Evolutionary conservation across 2,888 invertebrate species (phyloP).

Genomic region (Horisme vitalbata): DNA sequence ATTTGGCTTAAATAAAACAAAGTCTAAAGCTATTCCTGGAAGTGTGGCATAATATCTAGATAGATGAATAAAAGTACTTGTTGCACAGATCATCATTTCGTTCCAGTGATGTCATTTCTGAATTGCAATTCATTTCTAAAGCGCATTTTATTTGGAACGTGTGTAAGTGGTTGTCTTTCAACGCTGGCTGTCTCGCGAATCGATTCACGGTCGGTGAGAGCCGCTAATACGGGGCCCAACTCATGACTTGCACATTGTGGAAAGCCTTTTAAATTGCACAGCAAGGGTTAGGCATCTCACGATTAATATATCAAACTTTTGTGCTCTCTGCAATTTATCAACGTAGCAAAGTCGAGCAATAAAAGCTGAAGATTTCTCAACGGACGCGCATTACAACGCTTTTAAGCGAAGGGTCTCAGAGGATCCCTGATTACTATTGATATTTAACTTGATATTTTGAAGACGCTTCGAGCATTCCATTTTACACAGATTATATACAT

Average conservation of each 20-base stretch:
- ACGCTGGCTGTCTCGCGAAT: constrained; percentile 51
- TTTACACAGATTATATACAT: constrained; percentile 10
- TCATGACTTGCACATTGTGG: constrained; percentile 44
- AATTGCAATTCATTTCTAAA: constrained; percentile 20
- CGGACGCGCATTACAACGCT: constrained; percentile 7
- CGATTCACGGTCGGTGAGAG: constrained; percentile 48
- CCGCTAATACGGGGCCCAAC: constrained; percentile 44
- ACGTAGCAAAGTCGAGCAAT: constrained; percentile 7
- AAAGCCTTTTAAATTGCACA: constrained; percentile 33
- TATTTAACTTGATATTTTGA: constrained; percentile 17
- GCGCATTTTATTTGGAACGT: constrained; percentile 15
- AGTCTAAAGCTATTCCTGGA: too few relatives aligned
- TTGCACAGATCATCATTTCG: constrained; percentile 25
- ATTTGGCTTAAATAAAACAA: too few relatives aligned
- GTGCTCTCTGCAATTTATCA: constrained; percentile 24
- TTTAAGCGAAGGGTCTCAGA: neutral
- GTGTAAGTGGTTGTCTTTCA: constrained; percentile 45
- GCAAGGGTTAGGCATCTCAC: constrained; percentile 23
- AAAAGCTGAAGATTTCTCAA: constrained; percentile 15
- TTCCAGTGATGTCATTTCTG: constrained; percentile 32
- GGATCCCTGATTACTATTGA: constrained; percentile 11
- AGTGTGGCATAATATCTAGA: too few relatives aligned
- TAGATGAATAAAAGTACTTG: neutral
- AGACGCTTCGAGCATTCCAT: constrained; percentile 5
- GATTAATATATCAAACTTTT: constrained; percentile 28